Evolutionary conservation across 2,888 invertebrate species (phyloP).

Genomic region (Phaedon cochleariae): DNA sequence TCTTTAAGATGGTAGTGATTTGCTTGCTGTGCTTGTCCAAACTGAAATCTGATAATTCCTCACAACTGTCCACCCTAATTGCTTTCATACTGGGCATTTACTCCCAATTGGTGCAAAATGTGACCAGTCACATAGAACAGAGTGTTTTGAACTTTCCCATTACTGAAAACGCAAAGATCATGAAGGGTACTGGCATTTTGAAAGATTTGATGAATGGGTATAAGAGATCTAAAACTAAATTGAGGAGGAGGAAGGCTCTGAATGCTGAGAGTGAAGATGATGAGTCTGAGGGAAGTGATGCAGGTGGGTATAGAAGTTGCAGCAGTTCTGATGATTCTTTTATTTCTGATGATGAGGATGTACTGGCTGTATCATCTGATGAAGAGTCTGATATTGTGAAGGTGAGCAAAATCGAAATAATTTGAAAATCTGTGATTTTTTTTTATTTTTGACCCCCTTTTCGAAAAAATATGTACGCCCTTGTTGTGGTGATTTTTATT

Average conservation of each 20-base stretch:
- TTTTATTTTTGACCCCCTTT: too few species aligned
- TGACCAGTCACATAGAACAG: slow-evolving; percentile 58
- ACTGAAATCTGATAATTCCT: slow-evolving; percentile 76
- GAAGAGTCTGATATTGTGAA: slow-evolving; percentile 49
- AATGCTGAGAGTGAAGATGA: slow-evolving; percentile 50
- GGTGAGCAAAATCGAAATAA: slow-evolving; percentile 22
- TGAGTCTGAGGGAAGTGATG: slow-evolving; percentile 52
- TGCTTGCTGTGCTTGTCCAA: slow-evolving; percentile 83
- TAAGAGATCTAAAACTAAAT: slow-evolving; percentile 49
- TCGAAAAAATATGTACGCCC: too few species aligned
- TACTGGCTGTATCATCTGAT: slow-evolving; percentile 51
- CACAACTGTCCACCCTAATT: slow-evolving; percentile 82
- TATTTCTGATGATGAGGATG: slow-evolving; percentile 53
- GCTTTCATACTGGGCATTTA: slow-evolving; percentile 87
- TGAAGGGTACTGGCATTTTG: slow-evolving; percentile 41
- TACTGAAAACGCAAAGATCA: slow-evolving; percentile 50
- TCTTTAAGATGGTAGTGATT: slow-evolving; percentile 85
- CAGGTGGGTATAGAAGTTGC: slow-evolving; percentile 41
- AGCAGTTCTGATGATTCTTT: slow-evolving; percentile 53
- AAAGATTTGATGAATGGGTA: slow-evolving; percentile 46
- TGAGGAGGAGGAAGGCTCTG: slow-evolving; percentile 50
- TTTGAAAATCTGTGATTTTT: too few species aligned
- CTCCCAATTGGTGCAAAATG: slow-evolving; percentile 72
- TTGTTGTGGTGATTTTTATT: too few species aligned
- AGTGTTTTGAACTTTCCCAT: slow-evolving; percentile 61